phyloP scores from a whole-genome alignment of 1,140 invertebrate genomes.

The Pristionchus pacificus region DNA sequence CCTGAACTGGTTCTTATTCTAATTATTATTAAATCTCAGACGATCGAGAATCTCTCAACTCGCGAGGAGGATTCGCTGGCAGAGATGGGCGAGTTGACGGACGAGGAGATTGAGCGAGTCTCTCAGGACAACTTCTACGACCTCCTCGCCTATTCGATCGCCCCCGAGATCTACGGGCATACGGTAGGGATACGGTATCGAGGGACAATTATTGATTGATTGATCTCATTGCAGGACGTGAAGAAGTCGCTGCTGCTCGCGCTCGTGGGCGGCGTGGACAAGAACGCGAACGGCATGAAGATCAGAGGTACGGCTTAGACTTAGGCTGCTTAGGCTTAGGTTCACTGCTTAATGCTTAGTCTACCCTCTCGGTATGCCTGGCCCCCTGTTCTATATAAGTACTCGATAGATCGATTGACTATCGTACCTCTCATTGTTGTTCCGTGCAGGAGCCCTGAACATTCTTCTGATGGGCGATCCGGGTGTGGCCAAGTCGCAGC shows the following conservation, averaged over 20 bases:
- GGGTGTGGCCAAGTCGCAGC: conserved; percentile 95
- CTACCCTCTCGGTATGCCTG: too few species aligned
- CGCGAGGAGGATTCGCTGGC: conserved; percentile 21
- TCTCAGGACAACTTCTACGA: conserved; percentile 77
- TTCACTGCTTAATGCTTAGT: too few species aligned
- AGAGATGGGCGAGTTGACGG: conserved; percentile 31
- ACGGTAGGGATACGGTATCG: not conserved
- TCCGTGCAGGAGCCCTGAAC: conserved; percentile 86
- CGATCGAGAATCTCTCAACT: conserved; percentile 43
- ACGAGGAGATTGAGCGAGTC: conserved; percentile 48
- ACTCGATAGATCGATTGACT: too few species aligned
- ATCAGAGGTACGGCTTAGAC: conserved; percentile 65
- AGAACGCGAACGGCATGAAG: conserved; percentile 71
- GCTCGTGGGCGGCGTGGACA: conserved; percentile 91
- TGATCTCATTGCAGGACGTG: conserved; percentile 77
- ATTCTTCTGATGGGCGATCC: conserved; percentile 99
- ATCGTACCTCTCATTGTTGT: conserved; percentile 34
- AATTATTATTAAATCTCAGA: too few species aligned
- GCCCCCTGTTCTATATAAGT: too few species aligned
- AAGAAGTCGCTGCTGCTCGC: conserved; percentile 91
- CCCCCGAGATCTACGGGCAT: conserved; percentile 97
- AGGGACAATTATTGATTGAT: not conserved
- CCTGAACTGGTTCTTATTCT: too few species aligned
- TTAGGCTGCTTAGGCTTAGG: too few species aligned
- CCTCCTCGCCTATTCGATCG: conserved; percentile 83